Evolutionary conservation across 2,888 invertebrate species (phyloP), one percentile per base, ranked within the genome.

Genomic region (Erebia palarica): DNA sequence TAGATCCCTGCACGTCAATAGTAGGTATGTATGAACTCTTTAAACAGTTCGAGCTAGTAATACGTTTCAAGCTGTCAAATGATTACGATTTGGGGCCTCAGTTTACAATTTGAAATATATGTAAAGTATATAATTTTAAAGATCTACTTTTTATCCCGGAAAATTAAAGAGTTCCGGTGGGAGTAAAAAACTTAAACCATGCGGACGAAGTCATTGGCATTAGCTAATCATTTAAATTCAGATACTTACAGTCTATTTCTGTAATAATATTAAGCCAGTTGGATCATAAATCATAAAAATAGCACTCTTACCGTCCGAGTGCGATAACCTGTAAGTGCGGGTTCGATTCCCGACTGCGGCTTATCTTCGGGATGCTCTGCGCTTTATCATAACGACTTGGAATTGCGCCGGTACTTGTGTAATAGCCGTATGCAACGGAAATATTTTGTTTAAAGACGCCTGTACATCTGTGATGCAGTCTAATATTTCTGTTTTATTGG

Each of bases 271-370:
- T 21, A 21, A 51, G 49, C 27, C 47, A 51, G 11, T 61, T 18
- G 18, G 27, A n/a, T 4, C n/a, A n/a, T 61, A 21, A 64, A 49
- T 49, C 47, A 49, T 64, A 64, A 64, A 64, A 64, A 64, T 64
- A 64, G 47, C 49, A 47, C 47, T 5, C 63, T 14, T 11, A 21
- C 70, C 73, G 73, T 71, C 71, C 69, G 14, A 42, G 67, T 47
- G 64, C 68, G 74, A 76, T 76, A 75, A 72, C 71, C 73, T 60
- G 61, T 77, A 66, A 77, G 74, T 76, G 77, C 74, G 65, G 67
- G 75, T 73, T 73, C 68, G 74, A 73, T 49, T 67, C 75, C 69
- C 3, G 47, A 47, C 11, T 11, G 47, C 53, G 53, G 44, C 64
- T 74, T 77, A 77, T 77, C 76, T 72, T 3, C 60, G 21, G 5